A percentile compares a stretch with the other conserved stretches of the same genome.
These are phyloP conservation scores for Crambe crambe DNA, from an alignment of 37 sponge, comb jelly and placozoan species.

Conservation along the genomic window DNA sequence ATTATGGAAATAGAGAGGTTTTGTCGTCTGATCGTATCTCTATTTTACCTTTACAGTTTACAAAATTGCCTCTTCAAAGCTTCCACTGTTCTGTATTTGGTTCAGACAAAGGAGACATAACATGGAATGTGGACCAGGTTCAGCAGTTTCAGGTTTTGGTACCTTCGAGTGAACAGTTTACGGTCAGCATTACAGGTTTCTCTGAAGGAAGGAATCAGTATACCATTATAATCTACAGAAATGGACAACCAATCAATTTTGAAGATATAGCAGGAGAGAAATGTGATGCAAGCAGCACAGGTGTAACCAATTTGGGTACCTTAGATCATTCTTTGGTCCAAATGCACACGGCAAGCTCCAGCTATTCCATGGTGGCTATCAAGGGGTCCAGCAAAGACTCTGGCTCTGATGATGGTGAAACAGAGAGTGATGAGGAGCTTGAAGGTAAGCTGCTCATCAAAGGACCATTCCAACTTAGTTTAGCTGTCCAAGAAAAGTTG, in stretches of 20 bases:
- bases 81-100: constrained; percentile 71
- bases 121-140: constrained; percentile 23
- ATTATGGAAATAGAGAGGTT: constrained; percentile 76
- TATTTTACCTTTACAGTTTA: constrained; percentile 40
- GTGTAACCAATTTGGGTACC: background rate
- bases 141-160: constrained; percentile 41
- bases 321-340: background rate
- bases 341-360: background rate
- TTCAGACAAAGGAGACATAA: background rate
- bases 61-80: constrained; percentile 52
- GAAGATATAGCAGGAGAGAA: background rate
- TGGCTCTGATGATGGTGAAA: constrained; percentile 20
- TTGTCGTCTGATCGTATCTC: constrained; percentile 29
- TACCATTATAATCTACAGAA: constrained; percentile 4
- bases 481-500: constrained; percentile 38
- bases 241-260: constrained; percentile 17
- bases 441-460: constrained; percentile 58
- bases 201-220: background rate
- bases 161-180: constrained; percentile 32
- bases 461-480: constrained; percentile 65
- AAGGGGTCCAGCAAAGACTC: constrained; percentile 24
- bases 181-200: constrained; percentile 14
- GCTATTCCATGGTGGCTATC: constrained; percentile 14
- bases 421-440: constrained; percentile 6
- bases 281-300: background rate